Evolutionary conservation across 2,113 vertebrate species (phyloP).

Genomic region (Semnornis frantzii): DNA sequence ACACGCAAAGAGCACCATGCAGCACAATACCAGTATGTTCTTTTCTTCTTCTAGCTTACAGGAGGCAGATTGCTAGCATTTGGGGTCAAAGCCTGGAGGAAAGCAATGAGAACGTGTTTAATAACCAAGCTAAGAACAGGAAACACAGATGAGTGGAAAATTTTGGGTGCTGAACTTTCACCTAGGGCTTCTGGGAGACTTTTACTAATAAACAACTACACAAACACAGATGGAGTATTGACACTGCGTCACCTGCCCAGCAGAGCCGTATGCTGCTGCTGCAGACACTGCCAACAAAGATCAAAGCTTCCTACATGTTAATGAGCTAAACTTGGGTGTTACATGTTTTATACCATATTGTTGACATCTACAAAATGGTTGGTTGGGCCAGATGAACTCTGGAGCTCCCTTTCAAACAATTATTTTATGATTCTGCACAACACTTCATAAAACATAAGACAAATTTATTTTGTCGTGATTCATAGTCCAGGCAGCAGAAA

Average conservation of each 20-base stretch:
- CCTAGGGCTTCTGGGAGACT: not conserved
- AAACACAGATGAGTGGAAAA: not conserved
- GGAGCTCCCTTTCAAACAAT: not conserved
- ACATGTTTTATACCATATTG: not conserved
- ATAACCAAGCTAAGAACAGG: not conserved
- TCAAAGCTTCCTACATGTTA: not conserved
- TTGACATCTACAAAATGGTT: not conserved
- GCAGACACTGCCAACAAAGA: not conserved
- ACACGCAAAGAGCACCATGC: not conserved
- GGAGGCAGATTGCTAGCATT: not conserved
- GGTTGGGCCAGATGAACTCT: not conserved
- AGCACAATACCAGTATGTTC: not conserved
- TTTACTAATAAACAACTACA: not conserved
- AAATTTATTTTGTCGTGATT: not conserved
- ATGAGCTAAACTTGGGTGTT: not conserved
- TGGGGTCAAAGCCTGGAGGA: not conserved
- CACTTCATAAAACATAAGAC: not conserved
- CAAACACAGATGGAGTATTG: constrained; percentile 5
- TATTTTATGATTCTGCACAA: not conserved
- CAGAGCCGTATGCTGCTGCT: not conserved
- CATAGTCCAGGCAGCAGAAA: not conserved
- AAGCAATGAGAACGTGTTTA: not conserved
- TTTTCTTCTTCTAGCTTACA: not conserved
- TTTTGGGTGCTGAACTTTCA: not conserved
- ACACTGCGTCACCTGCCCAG: not conserved